phyloP scores from a whole-genome alignment of 2,888 invertebrate genomes.

The Germaria angustata region DNA sequence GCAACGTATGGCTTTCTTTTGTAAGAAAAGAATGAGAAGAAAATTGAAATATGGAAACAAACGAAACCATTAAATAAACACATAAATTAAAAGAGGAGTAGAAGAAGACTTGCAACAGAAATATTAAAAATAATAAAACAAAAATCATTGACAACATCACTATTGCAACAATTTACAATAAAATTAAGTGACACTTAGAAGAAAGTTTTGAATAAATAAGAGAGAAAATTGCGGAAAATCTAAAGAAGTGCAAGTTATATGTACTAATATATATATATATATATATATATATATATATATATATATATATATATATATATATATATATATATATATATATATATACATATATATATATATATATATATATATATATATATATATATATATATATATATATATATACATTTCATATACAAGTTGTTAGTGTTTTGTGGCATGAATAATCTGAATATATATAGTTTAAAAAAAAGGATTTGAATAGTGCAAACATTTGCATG shows the following conservation, averaged over 20 bases:
- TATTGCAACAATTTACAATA: background rate
- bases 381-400: too few relatives aligned
- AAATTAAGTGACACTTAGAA: background rate
- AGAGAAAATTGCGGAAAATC: constrained; percentile 5
- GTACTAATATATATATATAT: too few relatives aligned
- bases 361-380: too few relatives aligned
- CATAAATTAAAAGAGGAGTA: constrained; percentile 61
- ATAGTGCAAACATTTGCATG: too few relatives aligned
- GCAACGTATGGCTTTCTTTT: constrained; percentile 12
- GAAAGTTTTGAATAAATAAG: constrained; percentile 26
- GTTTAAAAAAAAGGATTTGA: too few relatives aligned
- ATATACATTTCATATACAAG: too few relatives aligned
- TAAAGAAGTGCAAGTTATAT: constrained; percentile 43
- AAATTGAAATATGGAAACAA: constrained; percentile 62
- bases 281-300: too few relatives aligned
- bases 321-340: too few relatives aligned
- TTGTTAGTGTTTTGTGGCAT: too few relatives aligned
- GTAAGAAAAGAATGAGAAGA: background rate
- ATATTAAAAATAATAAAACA: background rate
- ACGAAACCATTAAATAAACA: constrained; percentile 64
- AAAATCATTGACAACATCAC: background rate
- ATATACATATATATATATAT: too few relatives aligned
- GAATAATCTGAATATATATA: too few relatives aligned
- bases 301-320: too few relatives aligned
- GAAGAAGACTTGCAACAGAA: background rate